These are phyloP conservation scores for Tetranychus cinnabarinus DNA, from an alignment of 1,140 invertebrate genomes.

Conservation along the genomic window DNA sequence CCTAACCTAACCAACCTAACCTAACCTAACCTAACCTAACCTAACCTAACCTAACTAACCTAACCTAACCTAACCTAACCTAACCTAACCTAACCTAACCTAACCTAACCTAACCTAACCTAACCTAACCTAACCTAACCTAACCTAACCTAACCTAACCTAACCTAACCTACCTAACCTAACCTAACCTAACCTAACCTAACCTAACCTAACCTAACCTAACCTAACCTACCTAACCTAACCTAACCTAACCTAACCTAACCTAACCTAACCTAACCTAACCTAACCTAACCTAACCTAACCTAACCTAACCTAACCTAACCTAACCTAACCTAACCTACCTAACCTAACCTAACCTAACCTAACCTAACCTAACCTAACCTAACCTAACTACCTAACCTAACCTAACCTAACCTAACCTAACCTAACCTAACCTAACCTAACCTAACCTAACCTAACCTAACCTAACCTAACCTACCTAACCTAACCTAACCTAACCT, in stretches of 20 bases:
- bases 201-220: too few relatives aligned
- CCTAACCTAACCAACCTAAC: too few relatives aligned
- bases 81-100: conserved; percentile 14
- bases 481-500: conserved; percentile 14
- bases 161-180: too few relatives aligned
- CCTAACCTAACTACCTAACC: conserved; percentile 14
- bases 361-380: conserved; percentile 12
- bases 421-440: conserved; percentile 12
- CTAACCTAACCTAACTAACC: too few relatives aligned
- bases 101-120: too few relatives aligned
- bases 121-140: conserved; percentile 10
- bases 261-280: conserved; percentile 8
- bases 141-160: conserved; percentile 2
- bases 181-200: too few relatives aligned
- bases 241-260: conserved; percentile 15
- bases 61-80: conserved; percentile 13
- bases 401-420: conserved; percentile 14
- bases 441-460: conserved; percentile 14
- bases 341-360: too few relatives aligned
- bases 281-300: conserved; percentile 12
- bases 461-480: too few relatives aligned
- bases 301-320: conserved; percentile 8
- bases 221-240: too few relatives aligned
- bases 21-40: too few relatives aligned
- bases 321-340: conserved; percentile 4